Base-by-base conservation (phyloP, 1,140 invertebrate genomes). In the Phymorhynchus buccinoides region DNA sequence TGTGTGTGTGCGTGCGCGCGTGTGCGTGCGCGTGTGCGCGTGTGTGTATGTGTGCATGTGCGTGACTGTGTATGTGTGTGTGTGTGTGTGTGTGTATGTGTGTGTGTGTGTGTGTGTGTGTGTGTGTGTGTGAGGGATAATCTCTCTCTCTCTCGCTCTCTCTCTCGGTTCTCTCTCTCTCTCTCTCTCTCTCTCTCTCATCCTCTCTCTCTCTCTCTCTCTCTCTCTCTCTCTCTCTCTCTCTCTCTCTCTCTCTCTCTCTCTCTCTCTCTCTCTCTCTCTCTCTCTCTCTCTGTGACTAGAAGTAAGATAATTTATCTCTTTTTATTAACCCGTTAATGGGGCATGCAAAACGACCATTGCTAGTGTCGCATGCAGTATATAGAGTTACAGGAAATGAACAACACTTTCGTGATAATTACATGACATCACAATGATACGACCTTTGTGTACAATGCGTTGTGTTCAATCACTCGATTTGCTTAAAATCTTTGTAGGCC, bases 81-180 rank as follows among this genome's bases (percentile, higher is more conserved):
- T 71, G 66, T 71, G 66, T 71, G 66, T 71, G 3, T n/a, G 66
- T 71, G 66, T n/a, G 66, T n/a, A n/a, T n/a, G 66, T n/a, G 66
- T n/a, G 3, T 56, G 52, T 56, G 52, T 56, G 52, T 56, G 52
- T 56, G 52, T 56, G 52, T 56, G 52, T 56, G 52, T 56, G 52
- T 71, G 66, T 37, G 32, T 1, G n/a, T 75, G 30, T 75, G 30
- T 14, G 71, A 75, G 27, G 12, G 71, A 32, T 9, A 75, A 7
- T 66, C 62, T 66, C 62, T 66, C 62, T 66, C 62, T 66, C 62
- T 66, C 62, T 66, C 62, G 9, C 62, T 66, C 62, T 66, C 62
- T 66, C 62, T 66, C 62, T 66, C 62, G n/a, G n/a, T n/a, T 66
- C 62, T 66, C 62, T 66, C 62, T 66, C 62, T 66, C 62, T 66